Percentiles rank a stretch among this genome's conserved stretches.
phyloP scores from a whole-genome alignment of 2,888 invertebrate species.

The Cyclophora punctaria region DNA sequence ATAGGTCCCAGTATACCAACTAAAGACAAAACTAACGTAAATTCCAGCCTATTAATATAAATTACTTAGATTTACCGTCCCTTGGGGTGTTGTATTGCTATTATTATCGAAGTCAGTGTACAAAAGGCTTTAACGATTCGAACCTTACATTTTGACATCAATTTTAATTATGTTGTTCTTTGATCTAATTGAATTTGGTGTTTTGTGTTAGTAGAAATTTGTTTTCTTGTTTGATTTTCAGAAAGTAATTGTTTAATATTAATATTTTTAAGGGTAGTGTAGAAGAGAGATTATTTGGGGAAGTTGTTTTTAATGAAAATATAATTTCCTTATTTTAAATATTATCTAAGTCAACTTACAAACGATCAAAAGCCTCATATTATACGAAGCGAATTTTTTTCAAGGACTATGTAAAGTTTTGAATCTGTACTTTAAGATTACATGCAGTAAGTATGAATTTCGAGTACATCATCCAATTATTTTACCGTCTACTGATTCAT shows the following conservation, averaged over 20 bases:
- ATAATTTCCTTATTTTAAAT: too few relatives aligned
- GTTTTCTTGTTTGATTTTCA: background rate
- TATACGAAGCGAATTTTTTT: too few relatives aligned
- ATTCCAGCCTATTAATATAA: constrained; percentile 66
- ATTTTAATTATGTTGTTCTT: constrained; percentile 50
- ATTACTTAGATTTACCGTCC: constrained; percentile 68
- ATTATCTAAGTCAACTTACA: background rate
- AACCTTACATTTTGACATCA: constrained; percentile 40
- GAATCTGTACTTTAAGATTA: too few relatives aligned
- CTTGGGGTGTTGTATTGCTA: constrained; percentile 56
- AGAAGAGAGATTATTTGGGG: background rate
- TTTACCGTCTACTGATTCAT: too few relatives aligned
- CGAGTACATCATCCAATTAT: too few relatives aligned
- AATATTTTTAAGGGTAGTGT: background rate
- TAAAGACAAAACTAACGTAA: constrained; percentile 58
- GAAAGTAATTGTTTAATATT: background rate
- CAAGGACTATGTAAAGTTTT: too few relatives aligned
- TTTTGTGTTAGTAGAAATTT: background rate
- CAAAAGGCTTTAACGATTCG: constrained; percentile 42
- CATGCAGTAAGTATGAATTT: too few relatives aligned
- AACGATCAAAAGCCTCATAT: background rate
- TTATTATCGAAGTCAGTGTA: constrained; percentile 46
- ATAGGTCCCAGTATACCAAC: constrained; percentile 58
- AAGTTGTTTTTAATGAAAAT: background rate
- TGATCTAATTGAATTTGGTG: constrained; percentile 29